Percentiles rank a stretch among this genome's conserved stretches.
These are phyloP conservation scores for Melieria picta DNA, from an alignment of 2,888 invertebrate species.

Conservation along the genomic window DNA sequence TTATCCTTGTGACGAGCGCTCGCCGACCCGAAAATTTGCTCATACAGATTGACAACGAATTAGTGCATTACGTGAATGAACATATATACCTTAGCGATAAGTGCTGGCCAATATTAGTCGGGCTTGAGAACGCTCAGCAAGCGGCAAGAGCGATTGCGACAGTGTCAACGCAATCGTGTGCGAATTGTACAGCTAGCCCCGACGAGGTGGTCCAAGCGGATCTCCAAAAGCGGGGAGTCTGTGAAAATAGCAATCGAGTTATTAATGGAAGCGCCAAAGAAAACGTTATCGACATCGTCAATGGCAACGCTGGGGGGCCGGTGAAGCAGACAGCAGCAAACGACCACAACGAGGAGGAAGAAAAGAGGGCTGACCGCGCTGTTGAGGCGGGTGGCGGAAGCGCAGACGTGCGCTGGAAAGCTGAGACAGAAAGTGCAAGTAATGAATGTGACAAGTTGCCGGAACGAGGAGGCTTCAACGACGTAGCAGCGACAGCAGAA, in stretches of 20 bases:
- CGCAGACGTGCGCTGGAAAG: neutral
- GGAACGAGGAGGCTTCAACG: slow-evolving; percentile 10
- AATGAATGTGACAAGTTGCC: slow-evolving; percentile 20
- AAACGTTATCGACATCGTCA: too few relatives aligned
- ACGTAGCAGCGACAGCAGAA: neutral
- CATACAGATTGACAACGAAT: slow-evolving; percentile 44
- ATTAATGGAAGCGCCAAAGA: too few relatives aligned
- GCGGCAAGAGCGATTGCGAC: too few relatives aligned
- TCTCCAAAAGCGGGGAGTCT: too few relatives aligned
- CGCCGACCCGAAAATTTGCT: slow-evolving; percentile 18
- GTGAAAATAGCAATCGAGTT: too few relatives aligned
- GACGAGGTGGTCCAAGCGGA: too few relatives aligned
- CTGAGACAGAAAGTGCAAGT: slow-evolving; percentile 21
- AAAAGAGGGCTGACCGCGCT: neutral
- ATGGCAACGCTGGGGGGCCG: too few relatives aligned
- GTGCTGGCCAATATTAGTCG: too few relatives aligned
- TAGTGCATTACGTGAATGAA: slow-evolving; percentile 44
- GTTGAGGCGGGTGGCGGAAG: neutral
- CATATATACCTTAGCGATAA: slow-evolving; percentile 28
- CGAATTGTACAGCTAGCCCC: too few relatives aligned
- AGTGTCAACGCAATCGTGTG: too few relatives aligned
- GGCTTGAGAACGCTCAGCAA: too few relatives aligned
- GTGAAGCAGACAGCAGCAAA: neutral
- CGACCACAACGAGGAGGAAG: neutral
- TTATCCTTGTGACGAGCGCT: slow-evolving; percentile 38